Conservation (phyloP, 2,888 invertebrate species). For the Conchocele bisecta region DNA sequence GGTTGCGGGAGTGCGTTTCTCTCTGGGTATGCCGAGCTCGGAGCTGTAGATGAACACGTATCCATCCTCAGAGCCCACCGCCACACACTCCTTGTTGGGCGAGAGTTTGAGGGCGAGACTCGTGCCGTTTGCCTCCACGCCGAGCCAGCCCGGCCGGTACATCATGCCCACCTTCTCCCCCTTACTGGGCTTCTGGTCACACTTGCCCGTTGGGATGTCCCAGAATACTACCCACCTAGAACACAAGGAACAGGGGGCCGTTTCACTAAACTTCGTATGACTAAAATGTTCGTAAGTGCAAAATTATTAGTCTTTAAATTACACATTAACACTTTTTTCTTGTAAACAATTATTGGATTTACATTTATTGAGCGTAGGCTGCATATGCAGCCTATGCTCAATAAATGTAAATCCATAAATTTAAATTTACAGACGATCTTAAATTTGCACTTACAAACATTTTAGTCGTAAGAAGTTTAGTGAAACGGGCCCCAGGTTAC, state of each 20-base stretch:
- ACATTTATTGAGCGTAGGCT: no score
- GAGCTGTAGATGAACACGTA: constrained; percentile 68
- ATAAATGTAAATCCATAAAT: no score
- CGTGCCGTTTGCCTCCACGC: constrained; percentile 57
- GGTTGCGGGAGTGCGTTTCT: constrained; percentile 60
- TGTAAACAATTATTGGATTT: no score
- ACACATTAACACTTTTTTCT: no score
- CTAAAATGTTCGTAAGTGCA: no score
- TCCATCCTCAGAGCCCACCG: constrained; percentile 73
- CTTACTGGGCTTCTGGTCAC: constrained; percentile 69
- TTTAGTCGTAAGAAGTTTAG: no score
- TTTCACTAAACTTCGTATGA: no score
- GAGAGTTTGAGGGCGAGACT: constrained; percentile 57
- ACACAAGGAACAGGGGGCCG: background rate
- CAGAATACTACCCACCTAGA: constrained; percentile 68
- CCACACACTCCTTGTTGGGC: constrained; percentile 52
- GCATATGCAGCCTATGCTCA: no score
- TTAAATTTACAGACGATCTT: no score
- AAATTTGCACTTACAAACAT: no score
- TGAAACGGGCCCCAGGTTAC: no score
- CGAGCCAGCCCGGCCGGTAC: constrained; percentile 67
- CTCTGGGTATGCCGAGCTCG: constrained; percentile 64
- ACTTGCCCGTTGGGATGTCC: constrained; percentile 76
- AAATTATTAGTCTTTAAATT: no score
- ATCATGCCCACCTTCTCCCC: constrained; percentile 61